Percentiles rank a stretch among this genome's conserved stretches.
Evolutionary conservation across 2,888 invertebrate genomes (phyloP).

Genomic region (Ophion slaviceki): DNA sequence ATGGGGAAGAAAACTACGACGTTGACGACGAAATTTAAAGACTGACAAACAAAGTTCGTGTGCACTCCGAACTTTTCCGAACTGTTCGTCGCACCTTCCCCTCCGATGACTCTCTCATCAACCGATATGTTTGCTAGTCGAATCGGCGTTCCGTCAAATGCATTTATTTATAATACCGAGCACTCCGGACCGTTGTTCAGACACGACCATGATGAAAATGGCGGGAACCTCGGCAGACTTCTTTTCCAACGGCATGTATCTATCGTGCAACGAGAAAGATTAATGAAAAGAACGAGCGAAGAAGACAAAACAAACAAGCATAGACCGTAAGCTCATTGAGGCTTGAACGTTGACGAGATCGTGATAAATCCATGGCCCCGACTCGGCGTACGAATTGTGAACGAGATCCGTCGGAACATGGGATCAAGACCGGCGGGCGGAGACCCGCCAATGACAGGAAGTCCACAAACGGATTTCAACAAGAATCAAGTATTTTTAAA

Average conservation of each 20-base stretch:
- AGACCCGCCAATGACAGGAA: slow-evolving; percentile 63
- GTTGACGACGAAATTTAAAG: slow-evolving; percentile 37
- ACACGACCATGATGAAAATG: slow-evolving; percentile 1
- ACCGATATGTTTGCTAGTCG: slow-evolving; percentile 46
- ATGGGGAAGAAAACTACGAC: background rate
- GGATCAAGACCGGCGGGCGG: slow-evolving; percentile 65
- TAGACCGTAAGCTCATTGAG: slow-evolving; percentile 7
- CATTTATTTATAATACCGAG: slow-evolving; percentile 60
- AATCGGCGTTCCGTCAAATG: slow-evolving; percentile 52
- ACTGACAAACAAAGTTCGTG: slow-evolving; percentile 49
- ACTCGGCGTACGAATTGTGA: slow-evolving; percentile 20
- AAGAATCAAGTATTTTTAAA: slow-evolving; percentile 13
- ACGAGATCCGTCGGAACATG: background rate
- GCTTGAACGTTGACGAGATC: slow-evolving; percentile 11
- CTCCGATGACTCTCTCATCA: background rate
- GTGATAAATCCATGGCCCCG: background rate
- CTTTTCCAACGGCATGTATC: background rate
- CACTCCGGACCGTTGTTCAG: slow-evolving; percentile 24
- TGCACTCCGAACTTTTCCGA: background rate
- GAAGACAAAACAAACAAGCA: slow-evolving; percentile 11
- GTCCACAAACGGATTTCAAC: slow-evolving; percentile 53
- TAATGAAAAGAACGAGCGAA: background rate
- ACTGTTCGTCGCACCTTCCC: slow-evolving; percentile 17
- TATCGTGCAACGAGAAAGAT: slow-evolving; percentile 1
- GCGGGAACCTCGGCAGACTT: background rate